A percentile compares a stretch with the other conserved stretches of the same genome.
Evolutionary conservation across 1,140 invertebrate genomes (phyloP).

Genomic region (Ganaspis sp.): DNA sequence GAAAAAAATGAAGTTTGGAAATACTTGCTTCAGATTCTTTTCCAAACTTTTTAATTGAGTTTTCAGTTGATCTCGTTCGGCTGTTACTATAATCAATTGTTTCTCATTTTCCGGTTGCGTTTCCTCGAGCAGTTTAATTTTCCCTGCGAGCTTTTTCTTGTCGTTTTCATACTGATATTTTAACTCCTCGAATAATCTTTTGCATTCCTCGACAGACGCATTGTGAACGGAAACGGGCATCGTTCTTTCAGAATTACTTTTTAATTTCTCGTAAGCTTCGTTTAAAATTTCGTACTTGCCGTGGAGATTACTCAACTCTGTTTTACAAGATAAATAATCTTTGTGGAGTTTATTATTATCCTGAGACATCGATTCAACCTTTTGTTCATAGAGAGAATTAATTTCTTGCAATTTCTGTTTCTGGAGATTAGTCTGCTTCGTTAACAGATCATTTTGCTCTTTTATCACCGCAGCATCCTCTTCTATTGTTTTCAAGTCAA

Average conservation of each 20-base stretch:
- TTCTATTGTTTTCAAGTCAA: constrained; percentile 69
- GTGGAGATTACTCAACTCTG: constrained; percentile 78
- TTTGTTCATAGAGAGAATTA: constrained; percentile 78
- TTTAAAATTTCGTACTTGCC: constrained; percentile 76
- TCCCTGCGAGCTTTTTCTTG: constrained; percentile 71
- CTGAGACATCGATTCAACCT: constrained; percentile 78
- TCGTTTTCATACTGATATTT: constrained; percentile 80
- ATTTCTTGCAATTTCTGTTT: constrained; percentile 80
- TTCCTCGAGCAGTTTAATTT: constrained; percentile 71
- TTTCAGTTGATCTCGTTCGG: constrained; percentile 75
- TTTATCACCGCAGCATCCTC: constrained; percentile 78
- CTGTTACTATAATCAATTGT: constrained; percentile 66
- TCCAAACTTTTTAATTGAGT: constrained; percentile 71
- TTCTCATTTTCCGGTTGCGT: constrained; percentile 70
- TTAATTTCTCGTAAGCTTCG: constrained; percentile 77
- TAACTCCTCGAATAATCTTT: constrained; percentile 80
- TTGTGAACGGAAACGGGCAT: constrained; percentile 77
- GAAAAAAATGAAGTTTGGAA: too few relatives aligned
- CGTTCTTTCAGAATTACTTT: constrained; percentile 74
- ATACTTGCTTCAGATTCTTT: constrained; percentile 76
- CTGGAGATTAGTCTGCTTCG: constrained; percentile 72
- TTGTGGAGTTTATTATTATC: constrained; percentile 79
- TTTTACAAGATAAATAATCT: constrained; percentile 76
- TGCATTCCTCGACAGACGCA: constrained; percentile 80
- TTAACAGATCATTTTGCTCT: constrained; percentile 79